Evolutionary conservation across 2,113 vertebrate species (phyloP).

Genomic region (Hyla sarda): DNA sequence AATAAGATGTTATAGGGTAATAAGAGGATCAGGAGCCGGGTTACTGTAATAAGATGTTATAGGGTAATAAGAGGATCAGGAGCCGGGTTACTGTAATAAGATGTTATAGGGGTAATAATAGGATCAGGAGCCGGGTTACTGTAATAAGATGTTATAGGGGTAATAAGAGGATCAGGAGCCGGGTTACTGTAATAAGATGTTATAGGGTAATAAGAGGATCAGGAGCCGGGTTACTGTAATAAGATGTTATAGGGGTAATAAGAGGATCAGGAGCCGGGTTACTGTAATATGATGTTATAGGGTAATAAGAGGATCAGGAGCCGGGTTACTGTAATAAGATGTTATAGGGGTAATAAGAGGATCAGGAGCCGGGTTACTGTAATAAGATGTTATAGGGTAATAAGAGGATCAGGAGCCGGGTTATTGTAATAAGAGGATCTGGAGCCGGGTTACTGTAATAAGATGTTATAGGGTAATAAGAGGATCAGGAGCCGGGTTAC

Average conservation of each 20-base stretch:
- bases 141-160: constrained; percentile 25
- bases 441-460: too few relatives aligned
- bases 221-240: neutral
- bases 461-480: too few relatives aligned
- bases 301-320: neutral
- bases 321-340: neutral
- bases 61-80: neutral
- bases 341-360: neutral
- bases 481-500: too few relatives aligned
- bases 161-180: neutral
- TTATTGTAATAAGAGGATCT: too few relatives aligned
- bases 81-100: neutral
- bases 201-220: neutral
- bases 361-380: neutral
- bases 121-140: neutral
- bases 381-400: neutral
- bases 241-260: neutral
- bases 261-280: neutral
- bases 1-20: too few relatives aligned
- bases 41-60: too few relatives aligned
- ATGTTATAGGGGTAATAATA: neutral
- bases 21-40: too few relatives aligned
- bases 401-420: too few relatives aligned
- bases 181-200: neutral
- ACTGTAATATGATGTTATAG: neutral